Conservation (phyloP, 2,888 invertebrate species). For the Leucoptera coffeella region DNA sequence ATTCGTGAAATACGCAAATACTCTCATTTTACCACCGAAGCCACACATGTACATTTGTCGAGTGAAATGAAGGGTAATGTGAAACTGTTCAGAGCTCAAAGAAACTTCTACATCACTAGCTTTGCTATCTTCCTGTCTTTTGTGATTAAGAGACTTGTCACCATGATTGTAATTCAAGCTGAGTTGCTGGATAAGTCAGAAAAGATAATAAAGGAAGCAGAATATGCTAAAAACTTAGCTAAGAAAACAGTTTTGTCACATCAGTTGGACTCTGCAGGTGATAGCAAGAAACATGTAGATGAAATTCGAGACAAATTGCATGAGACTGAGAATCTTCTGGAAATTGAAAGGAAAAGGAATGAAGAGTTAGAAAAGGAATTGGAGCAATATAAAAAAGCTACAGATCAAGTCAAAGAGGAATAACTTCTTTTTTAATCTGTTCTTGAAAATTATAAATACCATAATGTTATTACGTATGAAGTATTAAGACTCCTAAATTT, state of each 20-base stretch:
- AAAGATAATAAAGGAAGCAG: conserved; percentile 63
- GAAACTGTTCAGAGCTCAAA: conserved; percentile 69
- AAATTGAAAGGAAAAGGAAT: background rate
- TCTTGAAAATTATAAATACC: too few species aligned
- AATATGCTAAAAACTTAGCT: conserved; percentile 49
- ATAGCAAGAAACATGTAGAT: too few species aligned
- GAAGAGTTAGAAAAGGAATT: background rate
- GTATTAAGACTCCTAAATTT: too few species aligned
- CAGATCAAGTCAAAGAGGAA: too few species aligned
- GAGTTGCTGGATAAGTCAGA: conserved; percentile 55
- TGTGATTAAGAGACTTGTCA: conserved; percentile 59
- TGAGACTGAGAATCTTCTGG: too few species aligned
- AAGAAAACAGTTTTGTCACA: conserved; percentile 19
- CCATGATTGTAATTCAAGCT: conserved; percentile 60
- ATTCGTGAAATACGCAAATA: conserved; percentile 68
- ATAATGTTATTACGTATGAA: too few species aligned
- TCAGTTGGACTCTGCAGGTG: conserved; percentile 13
- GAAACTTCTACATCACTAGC: conserved; percentile 76
- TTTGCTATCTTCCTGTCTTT: conserved; percentile 68
- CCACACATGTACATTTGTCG: conserved; percentile 38
- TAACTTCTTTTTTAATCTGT: too few species aligned
- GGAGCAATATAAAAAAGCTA: too few species aligned
- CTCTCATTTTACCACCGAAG: conserved; percentile 29
- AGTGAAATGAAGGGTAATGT: conserved; percentile 63
- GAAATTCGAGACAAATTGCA: too few species aligned